Evolutionary conservation across 2,113 vertebrate genomes (phyloP).

Genomic region (Brienomyrus longianalis): DNA sequence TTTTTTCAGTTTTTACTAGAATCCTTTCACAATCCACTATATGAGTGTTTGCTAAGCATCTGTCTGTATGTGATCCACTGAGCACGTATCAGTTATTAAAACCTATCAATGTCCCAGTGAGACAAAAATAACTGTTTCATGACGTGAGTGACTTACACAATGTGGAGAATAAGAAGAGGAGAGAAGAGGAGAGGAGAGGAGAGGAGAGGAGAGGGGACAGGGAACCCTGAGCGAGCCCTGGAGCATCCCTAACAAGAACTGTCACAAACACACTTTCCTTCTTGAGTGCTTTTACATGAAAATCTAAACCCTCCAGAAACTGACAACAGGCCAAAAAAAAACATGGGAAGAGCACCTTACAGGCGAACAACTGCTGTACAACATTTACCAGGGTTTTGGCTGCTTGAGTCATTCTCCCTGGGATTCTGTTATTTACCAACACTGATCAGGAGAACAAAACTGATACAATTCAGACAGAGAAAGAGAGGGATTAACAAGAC

Average conservation of each 20-base stretch:
- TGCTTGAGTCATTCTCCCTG: background rate
- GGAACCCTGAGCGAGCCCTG: background rate
- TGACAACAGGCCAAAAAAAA: too few relatives aligned
- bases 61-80: background rate
- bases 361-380: background rate
- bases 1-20: background rate
- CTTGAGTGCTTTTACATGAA: background rate
- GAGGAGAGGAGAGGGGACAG: background rate
- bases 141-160: background rate
- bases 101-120: background rate
- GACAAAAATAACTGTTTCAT: background rate
- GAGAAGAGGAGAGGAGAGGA: background rate
- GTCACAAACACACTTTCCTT: background rate
- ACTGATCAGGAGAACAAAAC: background rate
- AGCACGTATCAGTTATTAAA: background rate
- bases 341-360: background rate
- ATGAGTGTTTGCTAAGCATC: background rate
- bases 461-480: background rate
- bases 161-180: background rate
- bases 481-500: background rate
- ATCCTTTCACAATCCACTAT: background rate
- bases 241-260: constrained; percentile 2
- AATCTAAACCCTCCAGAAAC: background rate
- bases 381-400: background rate
- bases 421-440: background rate